Conservation (phyloP, 2,888 invertebrate species). For the Rotaria socialis region DNA sequence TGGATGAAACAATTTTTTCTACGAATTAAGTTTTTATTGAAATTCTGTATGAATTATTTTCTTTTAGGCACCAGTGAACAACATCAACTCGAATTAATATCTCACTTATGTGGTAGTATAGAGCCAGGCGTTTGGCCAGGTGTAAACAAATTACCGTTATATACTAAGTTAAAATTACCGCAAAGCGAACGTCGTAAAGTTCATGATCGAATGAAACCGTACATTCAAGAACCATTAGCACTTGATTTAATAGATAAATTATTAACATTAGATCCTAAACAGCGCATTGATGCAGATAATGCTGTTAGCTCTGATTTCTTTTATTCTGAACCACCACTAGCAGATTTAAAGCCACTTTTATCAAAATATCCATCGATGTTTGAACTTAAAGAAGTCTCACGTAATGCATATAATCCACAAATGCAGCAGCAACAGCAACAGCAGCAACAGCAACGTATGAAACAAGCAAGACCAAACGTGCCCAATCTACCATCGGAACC, state of each 20-base stretch:
- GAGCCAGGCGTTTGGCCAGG: slow-evolving; percentile 82
- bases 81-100: slow-evolving; percentile 86
- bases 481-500: background rate
- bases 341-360: slow-evolving; percentile 52
- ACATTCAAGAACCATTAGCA: slow-evolving; percentile 83
- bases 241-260: slow-evolving; percentile 87
- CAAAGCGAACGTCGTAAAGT: slow-evolving; percentile 56
- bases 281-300: slow-evolving; percentile 79
- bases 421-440: background rate
- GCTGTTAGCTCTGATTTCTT: slow-evolving; percentile 83
- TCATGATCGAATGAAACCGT: slow-evolving; percentile 68
- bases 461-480: background rate
- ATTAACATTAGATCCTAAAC: slow-evolving; percentile 82
- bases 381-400: slow-evolving; percentile 18
- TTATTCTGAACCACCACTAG: slow-evolving; percentile 92
- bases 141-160: slow-evolving; percentile 73
- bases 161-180: slow-evolving; percentile 64
- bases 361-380: slow-evolving; percentile 22
- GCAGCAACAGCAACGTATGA: slow-evolving; percentile 21
- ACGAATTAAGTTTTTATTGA: too few species aligned
- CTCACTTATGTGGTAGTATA: slow-evolving; percentile 90
- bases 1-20: too few species aligned
- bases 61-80: slow-evolving; percentile 83
- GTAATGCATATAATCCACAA: background rate
- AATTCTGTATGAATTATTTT: background rate